Conservation (phyloP, 2,113 vertebrate genomes). For the Gavia stellata region DNA sequence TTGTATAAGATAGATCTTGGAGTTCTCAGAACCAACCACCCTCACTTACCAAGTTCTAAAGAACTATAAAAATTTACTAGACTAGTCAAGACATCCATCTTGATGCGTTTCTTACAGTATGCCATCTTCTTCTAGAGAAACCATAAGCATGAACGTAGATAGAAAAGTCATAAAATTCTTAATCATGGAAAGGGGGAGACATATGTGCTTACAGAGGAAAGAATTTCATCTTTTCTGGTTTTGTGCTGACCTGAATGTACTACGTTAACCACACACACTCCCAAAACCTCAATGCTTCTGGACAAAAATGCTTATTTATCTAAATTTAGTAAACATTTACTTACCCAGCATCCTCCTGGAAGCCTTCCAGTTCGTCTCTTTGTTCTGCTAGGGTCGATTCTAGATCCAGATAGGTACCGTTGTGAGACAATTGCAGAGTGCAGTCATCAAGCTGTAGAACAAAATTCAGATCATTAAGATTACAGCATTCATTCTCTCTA, state of each 20-base stretch:
- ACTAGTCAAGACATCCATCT: not conserved
- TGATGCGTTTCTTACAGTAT: not conserved
- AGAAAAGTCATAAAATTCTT: not conserved
- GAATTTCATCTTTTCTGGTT: not conserved
- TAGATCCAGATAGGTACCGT: slow-evolving; percentile 94
- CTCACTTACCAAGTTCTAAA: not conserved
- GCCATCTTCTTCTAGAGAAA: not conserved
- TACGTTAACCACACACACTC: not conserved
- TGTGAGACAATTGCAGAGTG: slow-evolving; percentile 91
- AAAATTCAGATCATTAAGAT: not conserved
- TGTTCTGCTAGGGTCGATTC: slow-evolving; percentile 94
- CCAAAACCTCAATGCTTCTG: not conserved
- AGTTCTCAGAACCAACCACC: not conserved
- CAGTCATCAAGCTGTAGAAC: slow-evolving; percentile 91
- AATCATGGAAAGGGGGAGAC: not conserved
- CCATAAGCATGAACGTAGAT: accelerated
- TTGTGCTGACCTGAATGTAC: not conserved
- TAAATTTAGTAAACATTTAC: slow-evolving; percentile 20
- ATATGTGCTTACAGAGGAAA: not conserved
- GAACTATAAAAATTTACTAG: not conserved
- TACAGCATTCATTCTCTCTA: not conserved
- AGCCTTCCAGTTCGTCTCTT: slow-evolving; percentile 91
- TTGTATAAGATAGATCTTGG: not conserved
- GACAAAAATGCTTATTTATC: not conserved
- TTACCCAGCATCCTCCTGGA: slow-evolving; percentile 95